phyloP scores from a whole-genome alignment of 53 echinoderm and acorn worm species.

The Apostichopus leukothele region DNA sequence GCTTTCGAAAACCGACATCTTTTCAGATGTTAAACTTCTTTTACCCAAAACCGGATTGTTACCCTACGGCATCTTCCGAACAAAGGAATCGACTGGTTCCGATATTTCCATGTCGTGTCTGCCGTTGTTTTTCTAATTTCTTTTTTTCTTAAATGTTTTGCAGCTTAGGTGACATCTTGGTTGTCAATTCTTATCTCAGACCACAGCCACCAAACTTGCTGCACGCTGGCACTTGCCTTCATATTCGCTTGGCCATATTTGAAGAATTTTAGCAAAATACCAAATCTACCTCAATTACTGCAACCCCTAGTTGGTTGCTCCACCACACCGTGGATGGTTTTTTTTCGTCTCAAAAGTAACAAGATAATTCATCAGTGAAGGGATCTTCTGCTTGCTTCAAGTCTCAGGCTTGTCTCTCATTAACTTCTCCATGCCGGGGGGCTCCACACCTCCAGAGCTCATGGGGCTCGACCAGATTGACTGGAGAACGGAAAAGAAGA shows the following conservation, averaged over 20 bases:
- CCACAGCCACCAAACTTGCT: not conserved
- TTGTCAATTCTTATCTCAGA: not conserved
- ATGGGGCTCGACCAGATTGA: constrained; percentile 97
- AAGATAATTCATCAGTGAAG: constrained; percentile 18
- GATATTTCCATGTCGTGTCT: not conserved
- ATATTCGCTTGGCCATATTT: not conserved
- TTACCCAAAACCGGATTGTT: constrained; percentile 13
- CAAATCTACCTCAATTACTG: constrained; percentile 44
- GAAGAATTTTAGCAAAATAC: constrained; percentile 30
- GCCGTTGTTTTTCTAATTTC: too few species aligned
- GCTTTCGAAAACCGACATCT: not conserved
- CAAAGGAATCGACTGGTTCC: not conserved
- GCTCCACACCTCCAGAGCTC: constrained; percentile 67
- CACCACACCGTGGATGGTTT: constrained; percentile 8
- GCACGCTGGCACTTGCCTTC: constrained; percentile 24
- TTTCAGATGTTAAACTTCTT: not conserved
- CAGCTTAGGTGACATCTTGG: not conserved
- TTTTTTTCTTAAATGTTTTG: not conserved
- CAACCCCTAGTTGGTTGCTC: constrained; percentile 22
- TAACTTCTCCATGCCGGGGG: constrained; percentile 71
- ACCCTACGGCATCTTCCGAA: not conserved
- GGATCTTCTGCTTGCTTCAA: constrained; percentile 71
- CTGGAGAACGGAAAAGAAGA: constrained; percentile 39
- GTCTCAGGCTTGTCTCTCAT: constrained; percentile 85
- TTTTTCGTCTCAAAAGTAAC: constrained; percentile 44